Base-by-base conservation (phyloP, 2,113 vertebrate genomes). In the Heterotis niloticus region DNA sequence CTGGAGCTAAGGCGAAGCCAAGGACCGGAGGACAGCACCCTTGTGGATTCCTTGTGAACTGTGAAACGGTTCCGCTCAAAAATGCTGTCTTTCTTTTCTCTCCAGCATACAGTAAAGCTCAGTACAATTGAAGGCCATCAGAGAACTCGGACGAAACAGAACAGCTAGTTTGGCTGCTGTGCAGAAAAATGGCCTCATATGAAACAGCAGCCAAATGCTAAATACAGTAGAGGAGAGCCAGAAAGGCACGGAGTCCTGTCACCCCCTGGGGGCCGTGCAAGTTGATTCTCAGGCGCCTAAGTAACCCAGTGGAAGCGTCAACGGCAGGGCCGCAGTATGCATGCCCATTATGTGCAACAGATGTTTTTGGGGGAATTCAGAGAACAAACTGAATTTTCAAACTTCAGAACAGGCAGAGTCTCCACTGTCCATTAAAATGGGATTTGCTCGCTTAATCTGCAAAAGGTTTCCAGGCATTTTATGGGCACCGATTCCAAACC, bases 131-230 rank as follows among this genome's bases (percentile, higher is more conserved):
- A 86, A 85, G 86, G 56, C 80, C 79, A 80, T 78, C 80, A 70
- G 56, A 79, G 62, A 81, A 82, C 65, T 83, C 73, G 78, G 82
- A 86, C 56, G 60, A 83, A 80, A 84, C 34, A 76, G 81, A 78
- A 87, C 85, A 80, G 77, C 84, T 80, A 18, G 81, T 64, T 79
- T 80, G 83, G 87, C 81, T 64, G 11, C 75, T 29, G 7, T 18
- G 52, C 78, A 85, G 78, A 84, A 17, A n/a, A 28, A 87, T 84
- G 74, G 72, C 44, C 71, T 90, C 83, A 86, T 78, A 54, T 52
- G 81, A 64, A 80, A 76, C 1, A n/a, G 10, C 75, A 81, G 86
- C 85, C 87, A 88, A 89, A 82, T 72, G 70, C 79, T 75, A 86
- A 84, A 70, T 80, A 80, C 71, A 78, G 82, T 78, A 81, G 67